Base-by-base conservation (phyloP, 2,113 vertebrate species). In the Hirundichthys speculiger region DNA sequence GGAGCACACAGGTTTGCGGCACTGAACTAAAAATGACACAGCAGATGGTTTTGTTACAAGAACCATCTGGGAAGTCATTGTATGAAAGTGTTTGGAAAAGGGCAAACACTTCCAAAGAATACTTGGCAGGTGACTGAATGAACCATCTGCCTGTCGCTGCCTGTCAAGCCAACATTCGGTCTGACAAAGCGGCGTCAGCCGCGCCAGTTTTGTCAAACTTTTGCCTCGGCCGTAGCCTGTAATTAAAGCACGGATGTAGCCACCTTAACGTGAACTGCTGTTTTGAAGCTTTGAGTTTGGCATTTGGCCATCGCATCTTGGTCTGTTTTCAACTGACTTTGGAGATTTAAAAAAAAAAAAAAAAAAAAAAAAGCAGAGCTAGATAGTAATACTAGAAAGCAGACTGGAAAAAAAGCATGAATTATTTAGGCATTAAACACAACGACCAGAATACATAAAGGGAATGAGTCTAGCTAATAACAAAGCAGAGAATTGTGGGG, bases 11-110 rank as follows among this genome's bases (percentile, higher is more conserved):
- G 55, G 19, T 25, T 50, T 52, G 46, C 59, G 48, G 13, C 19
- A 38, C 46, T 49, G 46, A 50, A 50, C 59, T 62, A 40, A 62
- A n/a, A 50, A 40, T 40, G 47, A 62, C 16, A 24, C 21, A 62
- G 13, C 59, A 62, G 59, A 62, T 62, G 59, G 30, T 50, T 48
- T 45, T 39, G 22, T 41, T 40, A 20, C 40, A 50, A 20, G n/a
- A 40, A 12, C 46, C 59, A 62, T 62, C 59, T 62, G 59, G 46
- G 59, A 50, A 50, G 20, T 38, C 3, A 4, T 24, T 61, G 58
- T 15, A 40, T 62, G 47, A 61, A 48, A 61, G 18, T 48, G 45
- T 61, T 21, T 6, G 18, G 20, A 41, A 47, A 49, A 40, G 15
- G 34, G 46, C 34, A 49, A 50, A 62, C 46, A 13, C n/a, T 59